Evolutionary conservation across 1,140 invertebrate species (phyloP).

Genomic region (Meloidogyne hapla): DNA sequence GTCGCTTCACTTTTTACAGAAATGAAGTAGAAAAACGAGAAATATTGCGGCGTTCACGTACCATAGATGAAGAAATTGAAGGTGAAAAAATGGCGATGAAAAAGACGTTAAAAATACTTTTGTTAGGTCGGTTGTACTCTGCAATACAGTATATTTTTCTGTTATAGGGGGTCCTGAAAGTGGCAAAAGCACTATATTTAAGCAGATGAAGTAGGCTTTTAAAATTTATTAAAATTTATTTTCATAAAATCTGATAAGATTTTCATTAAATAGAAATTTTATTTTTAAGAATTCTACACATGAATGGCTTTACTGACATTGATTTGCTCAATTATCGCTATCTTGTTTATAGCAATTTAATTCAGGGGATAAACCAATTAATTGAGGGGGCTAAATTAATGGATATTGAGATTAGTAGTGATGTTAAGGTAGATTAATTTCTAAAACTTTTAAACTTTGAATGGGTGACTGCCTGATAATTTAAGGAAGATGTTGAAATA

Average conservation of each 20-base stretch:
- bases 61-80: slow-evolving; percentile 49
- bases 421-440: slow-evolving; percentile 27
- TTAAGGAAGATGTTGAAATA: slow-evolving; percentile 38
- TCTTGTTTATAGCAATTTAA: slow-evolving; percentile 49
- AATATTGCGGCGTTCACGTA: slow-evolving; percentile 24
- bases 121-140: slow-evolving; percentile 37
- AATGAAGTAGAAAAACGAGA: slow-evolving; percentile 28
- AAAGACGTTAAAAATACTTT: slow-evolving; percentile 51
- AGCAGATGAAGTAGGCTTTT: slow-evolving; percentile 47
- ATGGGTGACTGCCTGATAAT: too few relatives aligned
- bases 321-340: slow-evolving; percentile 56
- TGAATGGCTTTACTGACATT: slow-evolving; percentile 54
- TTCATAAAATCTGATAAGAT: too few relatives aligned
- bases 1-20: slow-evolving; percentile 20
- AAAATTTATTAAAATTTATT: not conserved
- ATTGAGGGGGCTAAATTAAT: slow-evolving; percentile 47
- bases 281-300: slow-evolving; percentile 49
- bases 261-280: too few relatives aligned
- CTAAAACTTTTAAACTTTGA: not conserved
- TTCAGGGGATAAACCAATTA: slow-evolving; percentile 46
- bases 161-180: slow-evolving; percentile 51
- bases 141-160: not conserved
- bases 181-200: slow-evolving; percentile 56
- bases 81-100: slow-evolving; percentile 42
- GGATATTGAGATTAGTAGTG: slow-evolving; percentile 31